A percentile compares a stretch with the other conserved stretches of the same genome.
These are phyloP conservation scores for Mesorhabditis sp. DNA, from an alignment of 2,888 invertebrate species.

Conservation along the genomic window DNA sequence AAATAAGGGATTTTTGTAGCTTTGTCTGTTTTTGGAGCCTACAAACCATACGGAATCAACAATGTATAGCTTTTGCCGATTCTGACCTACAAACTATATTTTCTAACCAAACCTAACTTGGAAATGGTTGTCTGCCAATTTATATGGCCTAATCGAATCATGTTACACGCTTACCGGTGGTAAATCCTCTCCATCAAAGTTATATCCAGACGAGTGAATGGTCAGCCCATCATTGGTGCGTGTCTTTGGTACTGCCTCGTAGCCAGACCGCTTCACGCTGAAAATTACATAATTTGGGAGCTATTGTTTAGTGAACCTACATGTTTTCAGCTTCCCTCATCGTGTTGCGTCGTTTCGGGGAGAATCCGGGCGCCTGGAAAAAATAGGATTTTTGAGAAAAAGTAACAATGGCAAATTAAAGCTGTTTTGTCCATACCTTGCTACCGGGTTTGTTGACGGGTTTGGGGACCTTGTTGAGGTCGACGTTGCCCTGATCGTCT, in stretches of 20 bases:
- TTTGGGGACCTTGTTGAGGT: not conserved
- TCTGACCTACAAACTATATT: too few relatives aligned
- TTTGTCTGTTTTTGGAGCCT: too few relatives aligned
- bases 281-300: not conserved
- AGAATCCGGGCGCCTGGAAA: constrained; percentile 1
- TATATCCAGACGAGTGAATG: constrained; percentile 1
- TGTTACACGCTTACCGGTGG: not conserved
- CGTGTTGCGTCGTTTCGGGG: not conserved
- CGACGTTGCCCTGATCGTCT: not conserved
- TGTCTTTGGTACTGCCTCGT: not conserved
- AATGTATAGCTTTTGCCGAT: too few relatives aligned
- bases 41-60: too few relatives aligned
- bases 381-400: not conserved
- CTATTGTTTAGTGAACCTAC: too few relatives aligned
- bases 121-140: too few relatives aligned
- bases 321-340: not conserved
- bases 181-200: not conserved
- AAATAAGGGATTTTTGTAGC: too few relatives aligned
- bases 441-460: not conserved
- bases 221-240: not conserved
- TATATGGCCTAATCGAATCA: not conserved
- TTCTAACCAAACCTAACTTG: too few relatives aligned
- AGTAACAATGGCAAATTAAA: not conserved
- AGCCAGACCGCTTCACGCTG: not conserved
- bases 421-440: constrained; percentile 4